A percentile compares a stretch with the other conserved stretches of the same genome.
Evolutionary conservation across 2,888 invertebrate species (phyloP).

Genomic region (Dione juno): DNA sequence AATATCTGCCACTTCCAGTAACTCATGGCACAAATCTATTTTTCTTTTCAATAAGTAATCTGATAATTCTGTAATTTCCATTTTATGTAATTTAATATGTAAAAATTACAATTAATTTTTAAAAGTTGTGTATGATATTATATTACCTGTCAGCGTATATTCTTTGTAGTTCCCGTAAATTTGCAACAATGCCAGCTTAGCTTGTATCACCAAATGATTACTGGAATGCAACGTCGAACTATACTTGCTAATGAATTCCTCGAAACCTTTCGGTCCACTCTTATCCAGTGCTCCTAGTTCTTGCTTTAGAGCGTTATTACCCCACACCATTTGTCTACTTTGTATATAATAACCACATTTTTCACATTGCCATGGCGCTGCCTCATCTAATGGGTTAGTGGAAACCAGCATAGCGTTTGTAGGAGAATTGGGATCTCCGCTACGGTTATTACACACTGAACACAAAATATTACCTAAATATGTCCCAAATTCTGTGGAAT

Average conservation of each 20-base stretch:
- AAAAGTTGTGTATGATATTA: neutral
- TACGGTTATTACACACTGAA: conserved; percentile 82
- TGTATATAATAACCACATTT: conserved; percentile 83
- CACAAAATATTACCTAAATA: conserved; percentile 86
- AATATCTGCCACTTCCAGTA: conserved; percentile 85
- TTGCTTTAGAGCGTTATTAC: conserved; percentile 85
- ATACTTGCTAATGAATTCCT: conserved; percentile 86
- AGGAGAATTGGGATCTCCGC: conserved; percentile 51
- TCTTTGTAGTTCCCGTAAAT: conserved; percentile 86
- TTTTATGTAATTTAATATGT: neutral
- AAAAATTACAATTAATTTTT: neutral
- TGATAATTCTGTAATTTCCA: conserved; percentile 79
- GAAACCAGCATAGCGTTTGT: conserved; percentile 82
- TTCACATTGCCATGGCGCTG: conserved; percentile 86
- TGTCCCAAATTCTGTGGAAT: conserved; percentile 87
- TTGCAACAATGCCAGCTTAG: conserved; percentile 87
- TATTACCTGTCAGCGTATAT: conserved; percentile 80
- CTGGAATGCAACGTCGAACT: conserved; percentile 85
- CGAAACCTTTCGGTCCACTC: conserved; percentile 80
- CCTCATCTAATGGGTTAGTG: conserved; percentile 83
- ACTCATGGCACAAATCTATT: conserved; percentile 86
- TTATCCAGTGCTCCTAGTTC: conserved; percentile 83
- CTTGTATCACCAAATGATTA: conserved; percentile 87
- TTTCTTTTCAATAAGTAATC: conserved; percentile 83
- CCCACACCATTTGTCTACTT: conserved; percentile 84